Base-by-base conservation (phyloP, 2,888 invertebrate species). In the Xylota segnis region DNA sequence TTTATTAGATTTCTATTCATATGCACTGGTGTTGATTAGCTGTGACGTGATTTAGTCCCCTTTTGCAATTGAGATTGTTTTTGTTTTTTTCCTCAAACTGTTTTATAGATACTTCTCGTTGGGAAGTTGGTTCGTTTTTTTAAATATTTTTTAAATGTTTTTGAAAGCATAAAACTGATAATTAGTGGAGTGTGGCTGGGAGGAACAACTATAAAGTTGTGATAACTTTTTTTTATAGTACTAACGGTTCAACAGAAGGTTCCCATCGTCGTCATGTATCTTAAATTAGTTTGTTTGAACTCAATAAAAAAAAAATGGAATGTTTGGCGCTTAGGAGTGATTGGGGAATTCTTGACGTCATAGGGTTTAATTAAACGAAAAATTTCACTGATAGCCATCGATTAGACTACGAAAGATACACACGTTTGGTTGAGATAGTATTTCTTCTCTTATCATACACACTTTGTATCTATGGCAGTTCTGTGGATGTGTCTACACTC, bases 41-140 rank as follows among this genome's bases (percentile, higher is more conserved):
- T 65, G 74, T 56, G 45, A 45, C 75, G 45, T 45, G 52, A 40
- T 68, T 54, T n/a, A 45, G 14, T 43, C 34, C 50, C 16, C 37
- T 37, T 37, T 23, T 52, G 61, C 29, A 74, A 45, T 45, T 63
- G 63, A 63, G 32, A 74, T 50, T 12, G 58, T 29, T 40, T 43
- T 16, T 14, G 2, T 3, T 3, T 23, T 3, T 23, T 5, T 5
- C 14, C 6, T 27, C 10, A n/a, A 3, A 29, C 12, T n/a, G 6
- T 23, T 50, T 72, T 72, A 61, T 72, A 9, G 61, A 59, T 37
- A 61, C 54, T 61, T 74, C 63, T 66, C 47, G 75, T 37, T 45
- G 65, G 5, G 12, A 18, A 16, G 16, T 14, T 43, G 16, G 12
- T 18, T 40, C 27, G 27, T 37, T 37, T 50, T 40, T 47, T 34